phyloP scores from a whole-genome alignment of 1,140 invertebrate genomes.

The Halictus rubicundus region DNA sequence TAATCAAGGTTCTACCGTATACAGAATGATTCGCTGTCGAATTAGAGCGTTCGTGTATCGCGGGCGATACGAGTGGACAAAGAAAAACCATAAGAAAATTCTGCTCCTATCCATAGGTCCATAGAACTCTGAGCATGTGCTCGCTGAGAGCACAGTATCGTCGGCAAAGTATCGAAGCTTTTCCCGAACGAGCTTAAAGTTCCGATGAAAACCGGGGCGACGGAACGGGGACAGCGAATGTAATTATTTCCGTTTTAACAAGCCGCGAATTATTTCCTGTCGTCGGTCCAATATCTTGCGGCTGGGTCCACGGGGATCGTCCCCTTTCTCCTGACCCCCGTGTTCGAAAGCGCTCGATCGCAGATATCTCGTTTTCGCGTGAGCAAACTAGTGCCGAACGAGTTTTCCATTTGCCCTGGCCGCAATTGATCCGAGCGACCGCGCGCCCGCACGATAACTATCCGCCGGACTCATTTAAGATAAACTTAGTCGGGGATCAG shows the following conservation, averaged over 20 bases:
- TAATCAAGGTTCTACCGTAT: too few relatives aligned
- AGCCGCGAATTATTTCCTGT: constrained; percentile 45
- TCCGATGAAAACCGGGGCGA: not conserved
- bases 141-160: too few relatives aligned
- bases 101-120: not conserved
- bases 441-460: constrained; percentile 39
- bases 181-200: not conserved
- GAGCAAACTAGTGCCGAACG: constrained; percentile 53
- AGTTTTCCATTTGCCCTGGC: constrained; percentile 55
- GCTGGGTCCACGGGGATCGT: not conserved
- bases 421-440: constrained; percentile 51
- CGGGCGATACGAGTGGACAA: not conserved
- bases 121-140: not conserved
- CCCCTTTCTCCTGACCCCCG: not conserved
- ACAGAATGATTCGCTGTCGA: too few relatives aligned
- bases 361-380: constrained; percentile 44
- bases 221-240: constrained; percentile 18
- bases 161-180: constrained; percentile 20
- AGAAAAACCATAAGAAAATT: not conserved
- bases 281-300: constrained; percentile 26
- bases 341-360: constrained; percentile 17
- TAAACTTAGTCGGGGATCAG: constrained; percentile 61
- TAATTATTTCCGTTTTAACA: constrained; percentile 60
- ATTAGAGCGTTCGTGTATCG: too few relatives aligned
- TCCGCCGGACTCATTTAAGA: constrained; percentile 64